These are phyloP conservation scores for Dendrophyllia cribrosa DNA, from an alignment of 64 coral and sea anemone species.

Conservation along the genomic window DNA sequence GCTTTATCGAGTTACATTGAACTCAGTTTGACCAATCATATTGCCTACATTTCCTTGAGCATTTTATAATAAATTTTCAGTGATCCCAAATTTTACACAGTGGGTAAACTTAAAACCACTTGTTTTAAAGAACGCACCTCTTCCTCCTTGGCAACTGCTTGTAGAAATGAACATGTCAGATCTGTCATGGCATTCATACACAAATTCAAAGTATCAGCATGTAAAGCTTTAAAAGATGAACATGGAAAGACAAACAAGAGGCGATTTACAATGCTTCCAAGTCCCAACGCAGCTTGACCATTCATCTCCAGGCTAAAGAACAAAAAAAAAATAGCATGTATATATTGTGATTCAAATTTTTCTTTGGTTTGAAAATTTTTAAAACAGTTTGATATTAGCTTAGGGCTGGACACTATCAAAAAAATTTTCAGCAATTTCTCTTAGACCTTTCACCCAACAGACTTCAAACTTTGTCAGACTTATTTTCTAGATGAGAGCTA, in stretches of 20 bases:
- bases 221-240: conserved; percentile 62
- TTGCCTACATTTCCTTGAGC: too few relatives aligned
- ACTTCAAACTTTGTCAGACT: too few relatives aligned
- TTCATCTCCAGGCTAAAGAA: conserved; percentile 75
- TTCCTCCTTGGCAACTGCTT: conserved; percentile 90
- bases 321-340: not conserved
- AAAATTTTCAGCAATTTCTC: too few relatives aligned
- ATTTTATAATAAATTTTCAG: too few relatives aligned
- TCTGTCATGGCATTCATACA: conserved; percentile 76
- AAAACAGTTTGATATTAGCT: too few relatives aligned
- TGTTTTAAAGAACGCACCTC: conserved; percentile 48
- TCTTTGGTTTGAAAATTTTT: not conserved
- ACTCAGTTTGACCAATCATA: too few relatives aligned
- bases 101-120: too few relatives aligned
- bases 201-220: conserved; percentile 48
- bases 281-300: conserved; percentile 76
- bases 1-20: too few relatives aligned
- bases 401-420: too few relatives aligned
- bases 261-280: conserved; percentile 84
- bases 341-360: not conserved
- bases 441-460: too few relatives aligned
- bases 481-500: too few relatives aligned
- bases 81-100: too few relatives aligned
- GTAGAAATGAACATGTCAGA: conserved; percentile 81
- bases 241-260: conserved; percentile 87